These are phyloP conservation scores for Alosa alosa DNA, from an alignment of 2,113 vertebrate species.

Conservation along the genomic window DNA sequence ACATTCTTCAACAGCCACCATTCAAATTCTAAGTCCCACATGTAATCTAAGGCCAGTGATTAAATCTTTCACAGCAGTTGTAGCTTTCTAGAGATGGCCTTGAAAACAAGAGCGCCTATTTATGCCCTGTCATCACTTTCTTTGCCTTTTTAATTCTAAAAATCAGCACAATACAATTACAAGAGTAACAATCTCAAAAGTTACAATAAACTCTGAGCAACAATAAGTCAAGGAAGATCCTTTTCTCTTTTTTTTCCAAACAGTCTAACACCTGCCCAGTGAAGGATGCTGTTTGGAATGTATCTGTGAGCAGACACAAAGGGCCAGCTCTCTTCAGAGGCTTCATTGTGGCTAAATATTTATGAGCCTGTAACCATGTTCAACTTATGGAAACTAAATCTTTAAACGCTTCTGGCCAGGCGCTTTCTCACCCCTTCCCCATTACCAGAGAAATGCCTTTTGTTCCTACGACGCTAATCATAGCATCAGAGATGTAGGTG, in stretches of 20 bases:
- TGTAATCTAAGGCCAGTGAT: not conserved
- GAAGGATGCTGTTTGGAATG: constrained; percentile 41
- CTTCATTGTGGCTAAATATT: constrained; percentile 68
- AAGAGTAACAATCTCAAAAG: not conserved
- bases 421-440: constrained; percentile 71
- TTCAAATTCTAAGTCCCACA: not conserved
- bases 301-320: constrained; percentile 53
- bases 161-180: not conserved
- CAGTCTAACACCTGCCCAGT: constrained; percentile 50
- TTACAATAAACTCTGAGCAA: not conserved
- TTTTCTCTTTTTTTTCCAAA: not conserved
- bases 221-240: not conserved
- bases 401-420: constrained; percentile 79
- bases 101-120: not conserved
- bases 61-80: not conserved
- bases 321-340: constrained; percentile 55
- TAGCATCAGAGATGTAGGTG: constrained; percentile 73
- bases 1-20: not conserved
- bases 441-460: constrained; percentile 87
- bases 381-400: constrained; percentile 81
- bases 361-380: constrained; percentile 67
- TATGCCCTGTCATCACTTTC: not conserved
- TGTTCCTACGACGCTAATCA: constrained; percentile 91
- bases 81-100: not conserved
- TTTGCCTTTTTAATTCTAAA: constrained; percentile 31